Evolutionary conservation across 92 coral and sea anemone genomes (phyloP), one percentile per base, ranked within the genome.

Genomic region (Palythoa grandis): DNA sequence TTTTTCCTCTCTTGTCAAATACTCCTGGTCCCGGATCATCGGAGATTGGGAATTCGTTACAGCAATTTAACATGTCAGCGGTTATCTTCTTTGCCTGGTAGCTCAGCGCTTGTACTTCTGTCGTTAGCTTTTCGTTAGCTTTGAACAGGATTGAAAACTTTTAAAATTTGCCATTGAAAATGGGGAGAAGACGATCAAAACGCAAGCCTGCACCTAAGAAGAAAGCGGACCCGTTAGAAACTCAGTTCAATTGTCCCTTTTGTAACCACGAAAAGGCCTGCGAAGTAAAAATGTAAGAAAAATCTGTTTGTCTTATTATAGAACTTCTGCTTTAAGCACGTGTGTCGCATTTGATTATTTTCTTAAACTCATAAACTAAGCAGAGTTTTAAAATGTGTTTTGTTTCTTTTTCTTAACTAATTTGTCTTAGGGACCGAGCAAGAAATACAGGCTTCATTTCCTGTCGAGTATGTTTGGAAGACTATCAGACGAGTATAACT

Each of bases 191-290:
- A 60, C 82, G 99, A 38, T 97, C 99, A 11, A 97, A 97, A 82
- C 92, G 99, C 47, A 97, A 97, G 82, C 92, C 98, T 54, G 97
- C 96, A n/a, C 93, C 97, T 6, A 97, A 91, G 69, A 93, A 94
- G 83, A 93, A 86, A 77, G 87, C 92, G 48, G 99, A 97, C 22
- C 99, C 99, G 1, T 76, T 97, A 79, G 99, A 95, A 78, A 92
- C 87, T 54, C 99, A 97, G 78, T 97, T 97, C 77, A 97, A 95
- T 86, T 97, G 99, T 70, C 99, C 99, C 19, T 97, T 97, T 78
- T 97, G 99, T 82, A 97, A 97, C 89, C 99, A 97, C 88, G 99
- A 97, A 75, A 97, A 91, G 86, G 93, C 98, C 19, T 97, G 99
- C 79, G 99, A 97, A 89, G 99, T 95, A 23, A 97, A 90, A 93